Base-by-base conservation (phyloP, 1,140 invertebrate species). In the Drosophila miranda region DNA sequence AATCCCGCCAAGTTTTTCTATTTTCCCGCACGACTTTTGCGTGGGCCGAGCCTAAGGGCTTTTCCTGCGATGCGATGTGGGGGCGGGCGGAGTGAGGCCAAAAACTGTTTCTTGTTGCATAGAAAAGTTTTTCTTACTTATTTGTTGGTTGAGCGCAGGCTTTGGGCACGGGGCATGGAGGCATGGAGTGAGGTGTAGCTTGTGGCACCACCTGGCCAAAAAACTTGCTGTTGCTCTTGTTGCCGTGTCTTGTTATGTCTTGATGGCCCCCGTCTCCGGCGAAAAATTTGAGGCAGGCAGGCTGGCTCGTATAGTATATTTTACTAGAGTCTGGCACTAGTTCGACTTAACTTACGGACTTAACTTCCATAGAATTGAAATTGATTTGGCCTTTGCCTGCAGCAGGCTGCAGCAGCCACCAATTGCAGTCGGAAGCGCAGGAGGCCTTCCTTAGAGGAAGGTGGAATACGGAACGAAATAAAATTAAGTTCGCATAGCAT, bases 1-100 rank as follows among this genome's bases (percentile, higher is more conserved):
- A 73, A 58, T 68, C 19, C 46, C 46, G 19, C 13, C 55, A 76
- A 80, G 67, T 76, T 76, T 69, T 81, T 81, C 57, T 60, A 80
- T 75, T 64, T 71, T 23, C 42, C 34, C 21, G 13, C 28, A 19
- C 53, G 46, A 34, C 45, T 49, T 54, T 69, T 61, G 42, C 44
- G 3, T 42, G 45, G 3, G 23, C 51, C 48, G n/a, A 48, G 70
- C 70, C 77, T 79, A 46, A 50, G 73, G 70, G 55, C 55, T 78
- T 75, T 62, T 38, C 43, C 14, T 19, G 41, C 23, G 4, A 14
- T 28, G 42, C 34, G 34, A 38, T 38, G 34, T 38, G 34, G 7
- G 28, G 14, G 14, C 9, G 21, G 28, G 28, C 34, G 13, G 23
- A 30, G 19, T 21, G 52, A 13, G 26, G n/a, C 41, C 11, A 43